Base-by-base conservation (phyloP, 2,113 vertebrate species). In the Anolis carolinensis region DNA sequence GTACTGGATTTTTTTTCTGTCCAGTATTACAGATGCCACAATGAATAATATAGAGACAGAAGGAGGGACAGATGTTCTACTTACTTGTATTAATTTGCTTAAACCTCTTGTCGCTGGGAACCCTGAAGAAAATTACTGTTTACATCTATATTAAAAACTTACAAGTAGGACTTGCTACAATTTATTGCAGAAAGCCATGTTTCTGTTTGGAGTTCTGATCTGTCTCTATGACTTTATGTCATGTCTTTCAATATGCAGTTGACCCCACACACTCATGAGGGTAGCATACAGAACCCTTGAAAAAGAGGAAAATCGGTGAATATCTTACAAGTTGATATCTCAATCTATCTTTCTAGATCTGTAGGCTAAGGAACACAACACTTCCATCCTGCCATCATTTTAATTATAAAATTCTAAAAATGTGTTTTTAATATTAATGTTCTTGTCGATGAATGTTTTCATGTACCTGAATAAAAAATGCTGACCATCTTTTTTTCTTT, bases 1-100 rank as follows among this genome's bases (percentile, higher is more conserved):
- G 13, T 0, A 0, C 52, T 3, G 0, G 65, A 81, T 10, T 32
- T 36, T 72, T 70, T 72, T 32, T 0, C 16, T 34, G 2, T 59
- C 39, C 23, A 25, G 3, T 5, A 75, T 67, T 81, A 67, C 63
- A 67, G 14, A 65, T 65, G 63, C 55, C 59, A 80, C 34, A 80
- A 27, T 30, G 11, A 80, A 39, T 11, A 44, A 44, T 65, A 65
- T 6, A 18, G 52, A 20, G 36, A 27, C 14, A 80, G 25, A 44
- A 65, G 34, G 20, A 39, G 23, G 34, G 62, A 34, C 36, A 67
- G 62, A 80, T 44, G 63, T 77, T 77, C 48, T n/a, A 55, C 16
- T 77, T 32, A n/a, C 27, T 30, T 48, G 75, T 77, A 50, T 52
- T 52, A 80, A 80, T 20, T 44, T 44, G 2, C 14, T 30, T 67